Evolutionary conservation across 2,113 vertebrate genomes (phyloP).

Genomic region (Engystomops pustulosus): DNA sequence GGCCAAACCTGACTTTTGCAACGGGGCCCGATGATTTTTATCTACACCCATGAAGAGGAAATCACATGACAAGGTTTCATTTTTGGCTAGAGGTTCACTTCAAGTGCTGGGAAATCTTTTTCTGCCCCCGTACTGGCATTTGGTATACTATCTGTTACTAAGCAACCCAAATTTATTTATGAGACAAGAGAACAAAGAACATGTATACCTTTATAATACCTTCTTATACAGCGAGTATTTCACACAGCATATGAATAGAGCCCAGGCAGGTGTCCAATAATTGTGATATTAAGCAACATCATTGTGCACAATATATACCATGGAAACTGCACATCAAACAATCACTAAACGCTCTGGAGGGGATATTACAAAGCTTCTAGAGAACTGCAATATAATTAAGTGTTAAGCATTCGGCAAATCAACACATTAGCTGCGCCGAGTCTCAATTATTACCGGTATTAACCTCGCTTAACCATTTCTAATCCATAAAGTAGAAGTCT

Average conservation of each 20-base stretch:
- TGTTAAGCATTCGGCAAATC: neutral
- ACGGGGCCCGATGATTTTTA: too few species aligned
- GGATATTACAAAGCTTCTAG: neutral
- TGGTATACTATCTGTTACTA: neutral
- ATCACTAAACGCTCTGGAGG: neutral
- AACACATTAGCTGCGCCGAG: neutral
- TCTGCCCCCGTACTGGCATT: neutral
- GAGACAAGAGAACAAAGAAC: neutral
- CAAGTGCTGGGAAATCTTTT: neutral
- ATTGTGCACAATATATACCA: neutral
- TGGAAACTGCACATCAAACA: neutral
- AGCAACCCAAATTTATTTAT: constrained; percentile 14
- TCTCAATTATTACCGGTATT: too few species aligned
- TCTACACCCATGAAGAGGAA: too few species aligned
- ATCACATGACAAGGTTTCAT: too few species aligned
- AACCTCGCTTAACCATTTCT: neutral
- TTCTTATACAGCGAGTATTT: constrained; percentile 10
- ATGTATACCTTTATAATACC: constrained; percentile 10
- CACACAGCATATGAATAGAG: neutral
- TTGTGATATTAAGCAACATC: constrained; percentile 5
- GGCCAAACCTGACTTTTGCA: too few species aligned
- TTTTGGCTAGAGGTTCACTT: neutral
- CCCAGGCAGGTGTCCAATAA: constrained; percentile 33
- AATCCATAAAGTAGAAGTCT: neutral
- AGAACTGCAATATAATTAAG: neutral